Base-by-base conservation (phyloP, 2,113 vertebrate genomes). In the Caloenas nicobarica region DNA sequence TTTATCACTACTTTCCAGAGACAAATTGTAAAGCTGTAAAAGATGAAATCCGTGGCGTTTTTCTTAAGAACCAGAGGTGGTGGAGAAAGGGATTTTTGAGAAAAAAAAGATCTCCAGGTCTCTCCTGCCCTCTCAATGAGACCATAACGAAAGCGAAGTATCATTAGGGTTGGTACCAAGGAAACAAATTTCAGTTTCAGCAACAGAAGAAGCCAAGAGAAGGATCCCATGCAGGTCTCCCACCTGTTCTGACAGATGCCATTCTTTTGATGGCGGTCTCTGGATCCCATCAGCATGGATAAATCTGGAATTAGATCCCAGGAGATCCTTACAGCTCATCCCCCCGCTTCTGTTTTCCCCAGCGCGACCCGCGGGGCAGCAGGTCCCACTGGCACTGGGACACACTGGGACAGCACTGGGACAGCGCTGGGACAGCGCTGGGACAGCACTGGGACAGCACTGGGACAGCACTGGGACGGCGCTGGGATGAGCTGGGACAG, bases 361-460 rank as follows among this genome's bases (percentile, higher is more conserved):
- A 56, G 34, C 26, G 28, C 61, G 50, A 64, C 11, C 25, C 74
- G 40, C 60, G 14, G 50, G 24, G 44, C 68, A 80, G 56, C 51
- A 70, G 46, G 46, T 61, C 71, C 60, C 44, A 36, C 25, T n/a
- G 78, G 53, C 36, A 16, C 48, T 48, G 44, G 44, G 44, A 44
- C 17, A 18, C 36, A 16, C 48, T 48, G 44, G 44, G 44, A 44
- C 17, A 18, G 53, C 0, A 0, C 34, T 0, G 0, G 33, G 50
- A 46, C 17, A 46, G 53, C 0, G 0, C 34, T 0, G 0, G 33
- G 50, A 54, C 34, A n/a, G 22, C 81, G 64, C 18, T 79, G 34
- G 17, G n/a, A 46, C 17, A 46, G 53, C 0, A 0, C 34, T 0
- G 0, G 33, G 50, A 54, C 34, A n/a, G n/a, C n/a, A n/a, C n/a